A percentile compares a stretch with the other conserved stretches of the same genome.
Evolutionary conservation across 2,888 invertebrate species (phyloP).

Genomic region (Dinocampus coccinellae): DNA sequence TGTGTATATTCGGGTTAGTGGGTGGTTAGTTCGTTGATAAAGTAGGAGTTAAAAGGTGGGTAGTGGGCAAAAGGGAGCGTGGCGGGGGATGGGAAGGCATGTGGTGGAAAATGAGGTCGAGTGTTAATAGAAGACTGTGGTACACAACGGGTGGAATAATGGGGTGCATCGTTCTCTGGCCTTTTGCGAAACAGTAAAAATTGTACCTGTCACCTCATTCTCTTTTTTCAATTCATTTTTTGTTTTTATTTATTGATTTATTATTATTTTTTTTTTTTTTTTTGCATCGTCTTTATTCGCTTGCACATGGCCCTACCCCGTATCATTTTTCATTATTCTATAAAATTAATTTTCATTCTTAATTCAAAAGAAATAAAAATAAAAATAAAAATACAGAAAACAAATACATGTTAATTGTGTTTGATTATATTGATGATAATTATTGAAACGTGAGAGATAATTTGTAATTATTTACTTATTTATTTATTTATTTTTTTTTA

Average conservation of each 20-base stretch:
- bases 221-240: background rate
- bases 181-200: conserved; percentile 40
- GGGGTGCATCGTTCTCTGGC: conserved; percentile 40
- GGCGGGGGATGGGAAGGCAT: background rate
- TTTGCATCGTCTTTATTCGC: background rate
- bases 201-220: conserved; percentile 35
- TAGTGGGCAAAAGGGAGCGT: background rate
- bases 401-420: too few relatives aligned
- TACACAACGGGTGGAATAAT: conserved; percentile 41
- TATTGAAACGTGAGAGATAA: too few relatives aligned
- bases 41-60: background rate
- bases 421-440: too few relatives aligned
- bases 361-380: too few relatives aligned
- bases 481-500: too few relatives aligned
- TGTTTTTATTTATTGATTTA: background rate
- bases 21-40: background rate
- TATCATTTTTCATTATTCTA: too few relatives aligned
- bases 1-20: conserved; percentile 6
- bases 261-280: background rate
- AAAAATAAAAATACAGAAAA: too few relatives aligned
- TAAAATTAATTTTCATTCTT: too few relatives aligned
- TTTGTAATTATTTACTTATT: too few relatives aligned
- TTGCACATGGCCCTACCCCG: too few relatives aligned
- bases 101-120: conserved; percentile 40
- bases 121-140: conserved; percentile 39